Evolutionary conservation across 2,113 vertebrate genomes (phyloP).

Genomic region (Leptobrachium leishanense): DNA sequence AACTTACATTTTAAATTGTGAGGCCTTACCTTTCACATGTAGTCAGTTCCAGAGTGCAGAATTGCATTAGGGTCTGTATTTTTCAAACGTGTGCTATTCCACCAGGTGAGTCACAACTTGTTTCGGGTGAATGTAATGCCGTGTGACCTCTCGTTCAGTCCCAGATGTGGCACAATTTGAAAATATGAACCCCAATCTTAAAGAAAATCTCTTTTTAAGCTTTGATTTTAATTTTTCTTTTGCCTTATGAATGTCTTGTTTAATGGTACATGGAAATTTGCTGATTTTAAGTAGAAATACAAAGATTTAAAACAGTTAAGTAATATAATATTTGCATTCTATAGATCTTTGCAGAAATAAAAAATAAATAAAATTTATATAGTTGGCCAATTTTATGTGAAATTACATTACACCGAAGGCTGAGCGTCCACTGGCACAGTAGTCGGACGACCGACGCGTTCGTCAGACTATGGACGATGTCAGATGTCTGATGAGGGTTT

Average conservation of each 20-base stretch:
- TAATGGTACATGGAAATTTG: no score
- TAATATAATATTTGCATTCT: no score
- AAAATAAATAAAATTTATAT: no score
- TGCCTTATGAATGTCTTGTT: not conserved
- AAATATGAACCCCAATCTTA: not conserved
- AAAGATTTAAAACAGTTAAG: no score
- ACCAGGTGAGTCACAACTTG: not conserved
- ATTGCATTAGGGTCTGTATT: not conserved
- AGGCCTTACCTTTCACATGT: slow-evolving; percentile 71
- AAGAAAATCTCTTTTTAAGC: not conserved
- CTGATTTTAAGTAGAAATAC: no score
- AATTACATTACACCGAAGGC: not conserved
- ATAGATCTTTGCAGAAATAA: no score
- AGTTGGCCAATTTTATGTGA: not conserved
- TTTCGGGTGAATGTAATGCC: not conserved
- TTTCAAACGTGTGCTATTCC: not conserved
- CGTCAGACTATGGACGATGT: no score
- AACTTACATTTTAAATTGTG: slow-evolving; percentile 68
- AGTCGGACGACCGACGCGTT: no score
- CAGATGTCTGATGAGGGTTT: no score
- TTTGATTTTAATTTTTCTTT: not conserved
- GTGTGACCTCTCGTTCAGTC: not conserved
- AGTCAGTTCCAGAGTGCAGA: not conserved
- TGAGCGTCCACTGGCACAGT: no score
- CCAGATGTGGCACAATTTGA: not conserved